These are phyloP conservation scores for Tetheella fluctuosa DNA, from an alignment of 2,888 invertebrate genomes.

Conservation along the genomic window DNA sequence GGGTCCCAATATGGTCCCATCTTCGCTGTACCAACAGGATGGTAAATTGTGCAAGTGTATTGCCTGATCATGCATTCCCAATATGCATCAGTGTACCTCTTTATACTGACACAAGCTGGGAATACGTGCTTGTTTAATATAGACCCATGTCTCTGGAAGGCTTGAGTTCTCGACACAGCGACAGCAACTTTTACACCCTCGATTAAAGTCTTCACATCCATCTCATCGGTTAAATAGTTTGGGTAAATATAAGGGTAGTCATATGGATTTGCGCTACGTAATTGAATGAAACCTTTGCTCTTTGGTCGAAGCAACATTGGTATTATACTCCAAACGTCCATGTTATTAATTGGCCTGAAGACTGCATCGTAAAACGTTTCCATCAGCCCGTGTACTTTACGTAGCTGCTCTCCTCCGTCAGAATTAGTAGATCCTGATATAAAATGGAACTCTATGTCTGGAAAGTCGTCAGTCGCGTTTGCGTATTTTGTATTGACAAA, in stretches of 20 bases:
- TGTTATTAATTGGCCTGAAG: constrained; percentile 89
- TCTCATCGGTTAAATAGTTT: constrained; percentile 92
- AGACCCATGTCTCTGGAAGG: constrained; percentile 90
- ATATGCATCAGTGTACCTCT: constrained; percentile 88
- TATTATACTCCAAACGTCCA: constrained; percentile 92
- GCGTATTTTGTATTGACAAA: constrained; percentile 95
- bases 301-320: constrained; percentile 93
- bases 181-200: constrained; percentile 94
- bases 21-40: constrained; percentile 94
- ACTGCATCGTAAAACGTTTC: constrained; percentile 89
- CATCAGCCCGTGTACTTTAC: constrained; percentile 91
- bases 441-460: constrained; percentile 95
- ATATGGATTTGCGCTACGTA: constrained; percentile 92
- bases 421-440: constrained; percentile 94
- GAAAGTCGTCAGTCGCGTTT: constrained; percentile 91
- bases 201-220: constrained; percentile 91
- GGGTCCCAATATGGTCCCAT: constrained; percentile 95
- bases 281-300: constrained; percentile 91
- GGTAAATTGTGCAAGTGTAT: constrained; percentile 93
- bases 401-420: constrained; percentile 92
- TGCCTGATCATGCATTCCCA: constrained; percentile 95
- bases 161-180: constrained; percentile 90
- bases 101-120: constrained; percentile 89
- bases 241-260: constrained; percentile 96
- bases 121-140: constrained; percentile 88